Conservation (phyloP, 2,888 invertebrate species). For the Catocala sponsa region DNA sequence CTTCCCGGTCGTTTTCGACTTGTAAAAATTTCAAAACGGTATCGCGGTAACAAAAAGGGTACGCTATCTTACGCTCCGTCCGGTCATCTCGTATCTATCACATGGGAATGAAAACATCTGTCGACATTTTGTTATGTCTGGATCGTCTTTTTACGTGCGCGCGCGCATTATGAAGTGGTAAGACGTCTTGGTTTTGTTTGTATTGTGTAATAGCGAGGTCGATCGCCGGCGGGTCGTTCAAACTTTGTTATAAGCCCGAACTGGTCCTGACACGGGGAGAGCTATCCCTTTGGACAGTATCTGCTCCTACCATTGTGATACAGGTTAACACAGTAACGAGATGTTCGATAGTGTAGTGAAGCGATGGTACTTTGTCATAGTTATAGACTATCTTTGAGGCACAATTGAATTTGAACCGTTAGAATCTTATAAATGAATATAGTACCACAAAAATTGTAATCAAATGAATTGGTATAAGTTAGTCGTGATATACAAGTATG, state of each 20-base stretch:
- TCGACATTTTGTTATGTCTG: conserved; percentile 75
- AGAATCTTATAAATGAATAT: conserved; percentile 8
- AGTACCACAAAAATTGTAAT: too few relatives aligned
- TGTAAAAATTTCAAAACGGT: conserved; percentile 81
- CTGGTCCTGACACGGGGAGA: conserved; percentile 56
- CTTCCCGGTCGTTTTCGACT: conserved; percentile 74
- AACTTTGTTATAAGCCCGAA: conserved; percentile 64
- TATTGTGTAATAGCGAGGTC: conserved; percentile 72
- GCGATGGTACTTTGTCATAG: conserved; percentile 36
- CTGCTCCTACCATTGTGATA: conserved; percentile 61
- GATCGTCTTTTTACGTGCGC: conserved; percentile 66
- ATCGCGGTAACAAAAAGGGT: conserved; percentile 74
- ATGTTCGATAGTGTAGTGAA: conserved; percentile 55
- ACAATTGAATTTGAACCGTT: conserved; percentile 55
- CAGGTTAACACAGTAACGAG: conserved; percentile 52
- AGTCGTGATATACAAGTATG: too few relatives aligned
- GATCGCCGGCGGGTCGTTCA: conserved; percentile 69
- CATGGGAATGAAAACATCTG: conserved; percentile 84
- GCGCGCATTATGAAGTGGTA: conserved; percentile 70
- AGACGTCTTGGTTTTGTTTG: conserved; percentile 66
- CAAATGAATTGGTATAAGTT: too few relatives aligned
- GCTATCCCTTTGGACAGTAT: conserved; percentile 63
- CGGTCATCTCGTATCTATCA: conserved; percentile 74
- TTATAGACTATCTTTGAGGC: conserved; percentile 50
- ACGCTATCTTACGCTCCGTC: conserved; percentile 62